Evolutionary conservation across 2,113 vertebrate species (phyloP), one percentile per base, ranked within the genome.

Genomic region (Scomber scombrus): DNA sequence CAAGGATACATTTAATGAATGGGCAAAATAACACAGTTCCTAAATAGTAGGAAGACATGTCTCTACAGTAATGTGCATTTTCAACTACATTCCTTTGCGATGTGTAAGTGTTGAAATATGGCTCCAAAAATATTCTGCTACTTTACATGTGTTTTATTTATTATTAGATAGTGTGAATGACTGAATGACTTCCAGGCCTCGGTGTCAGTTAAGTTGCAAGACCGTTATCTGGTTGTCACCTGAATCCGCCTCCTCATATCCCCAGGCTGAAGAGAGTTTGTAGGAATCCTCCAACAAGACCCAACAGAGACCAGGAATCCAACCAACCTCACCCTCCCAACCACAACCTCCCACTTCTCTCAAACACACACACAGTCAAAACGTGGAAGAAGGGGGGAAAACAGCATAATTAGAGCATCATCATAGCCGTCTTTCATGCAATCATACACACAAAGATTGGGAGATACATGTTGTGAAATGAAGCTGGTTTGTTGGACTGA

Each of bases 211-310:
- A 54, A 45, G 50, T 75, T 40, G 18, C 4, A 11, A 79, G 78
- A 91, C 92, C 91, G 93, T 93, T 93, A 93, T 85, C 45, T 45
- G 14, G 21, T 13, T 65, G 63, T 45, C 68, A 29, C 40, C n/a
- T 12, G 50, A 79, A 2, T 80, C 68, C 52, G 58, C 80, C 75
- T 64, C 46, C 26, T 2, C 0, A 50, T 81, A 11, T 81, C 85
- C 81, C 26, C 47, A n/a, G 89, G 85, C 85, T 84, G 80, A 75
- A 85, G 70, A 81, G 77, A 81, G 87, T 67, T 40, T 68, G 60
- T 78, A 86, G 89, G 94, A 95, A 92, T 95, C 94, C 89, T 92
- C n/a, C 78, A 83, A 95, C 95, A 95, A 95, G 95, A 95, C 94
- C 84, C 57, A 69, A 95, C 95, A 95, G 81, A 82, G 91, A 84